Percentiles rank a stretch among this genome's conserved stretches.
These are phyloP conservation scores for Pipistrellus kuhlii DNA, from an alignment of 2,797 vertebrate species.

Conservation along the genomic window DNA sequence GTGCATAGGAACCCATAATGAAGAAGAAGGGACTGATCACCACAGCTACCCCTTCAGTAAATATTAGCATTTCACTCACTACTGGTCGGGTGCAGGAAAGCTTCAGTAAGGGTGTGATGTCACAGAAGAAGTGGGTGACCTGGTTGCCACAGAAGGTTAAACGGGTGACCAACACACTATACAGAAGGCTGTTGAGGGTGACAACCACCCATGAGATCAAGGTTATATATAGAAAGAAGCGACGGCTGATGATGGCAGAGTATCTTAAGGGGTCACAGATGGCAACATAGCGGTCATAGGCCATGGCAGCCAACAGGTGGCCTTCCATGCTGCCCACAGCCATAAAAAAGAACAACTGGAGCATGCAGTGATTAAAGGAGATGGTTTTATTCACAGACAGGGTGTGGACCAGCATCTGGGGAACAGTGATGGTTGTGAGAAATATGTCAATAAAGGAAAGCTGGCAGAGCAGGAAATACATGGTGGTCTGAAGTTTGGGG, in stretches of 20 bases:
- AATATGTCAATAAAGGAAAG: slow-evolving; percentile 74
- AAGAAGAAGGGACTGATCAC: slow-evolving; percentile 81
- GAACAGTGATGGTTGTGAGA: slow-evolving; percentile 73
- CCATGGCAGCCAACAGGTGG: slow-evolving; percentile 80
- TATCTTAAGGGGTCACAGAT: slow-evolving; percentile 81
- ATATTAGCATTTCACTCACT: slow-evolving; percentile 77
- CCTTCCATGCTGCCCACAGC: slow-evolving; percentile 80
- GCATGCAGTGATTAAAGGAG: slow-evolving; percentile 73
- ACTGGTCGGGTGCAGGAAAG: slow-evolving; percentile 78
- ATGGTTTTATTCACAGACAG: slow-evolving; percentile 61
- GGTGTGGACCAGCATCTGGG: slow-evolving; percentile 75
- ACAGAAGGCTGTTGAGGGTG: slow-evolving; percentile 79
- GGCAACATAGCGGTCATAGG: slow-evolving; percentile 78
- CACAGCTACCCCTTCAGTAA: slow-evolving; percentile 77
- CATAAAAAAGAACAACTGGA: slow-evolving; percentile 80
- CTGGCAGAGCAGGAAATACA: slow-evolving; percentile 79
- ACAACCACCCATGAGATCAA: slow-evolving; percentile 75
- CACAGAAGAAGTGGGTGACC: slow-evolving; percentile 84
- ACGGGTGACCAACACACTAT: slow-evolving; percentile 65
- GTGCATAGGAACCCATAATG: slow-evolving; percentile 77
- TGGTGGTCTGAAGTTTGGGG: slow-evolving; percentile 76
- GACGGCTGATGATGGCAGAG: slow-evolving; percentile 64
- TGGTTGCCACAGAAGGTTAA: slow-evolving; percentile 79
- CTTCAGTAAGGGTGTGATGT: slow-evolving; percentile 79
- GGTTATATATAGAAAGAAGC: slow-evolving; percentile 68